Evolutionary conservation across 1,140 invertebrate species (phyloP), one percentile per base, ranked within the genome.

Genomic region (Drosophila virilis): DNA sequence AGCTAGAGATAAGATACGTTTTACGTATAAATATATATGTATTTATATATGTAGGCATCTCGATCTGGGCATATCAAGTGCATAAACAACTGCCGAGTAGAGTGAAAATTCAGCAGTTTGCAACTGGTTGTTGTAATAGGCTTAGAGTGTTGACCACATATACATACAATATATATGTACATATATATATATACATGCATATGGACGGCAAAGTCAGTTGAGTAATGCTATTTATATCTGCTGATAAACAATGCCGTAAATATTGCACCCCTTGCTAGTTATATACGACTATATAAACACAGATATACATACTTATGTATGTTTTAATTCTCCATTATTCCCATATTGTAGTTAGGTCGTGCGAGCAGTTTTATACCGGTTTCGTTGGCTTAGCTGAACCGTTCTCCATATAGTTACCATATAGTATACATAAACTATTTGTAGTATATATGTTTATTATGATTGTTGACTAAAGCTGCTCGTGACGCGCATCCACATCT

Each of bases 271-370:
- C 8, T 28, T 15, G 33, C 42, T 33, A 43, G 5, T 57, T 57
- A 57, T 57, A 22, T 7, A 13, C 10, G 8, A 17, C 13, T 45
- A 45, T 15, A 50, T 32, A 32, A 7, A 50, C 28, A 32, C 8
- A 12, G 1, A 50, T 12, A n/a, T 50, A 50, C n/a, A n/a, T 50
- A 50, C n/a, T 32, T 32, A 50, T 32, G 45, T 68, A 67, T 67
- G 52, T 28, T 78, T 65, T 55, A 48, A 68, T 50, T 32, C 22
- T 22, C 46, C 6, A 32, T 50, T 50, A 50, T 50, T 32, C 10
- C 12, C 1, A 32, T 76, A 77, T 62, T 80, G 51, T 74, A 80
- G 58, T 68, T 68, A 57, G 81, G 62, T 81, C 46, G 32, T 60
- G 66, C 40, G n/a, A 33, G 38, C 50, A 37, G 55, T 37, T 60